A percentile compares a stretch with the other conserved stretches of the same genome.
Conservation (phyloP, 2,888 invertebrate genomes). For the Rhagonycha fulva region DNA sequence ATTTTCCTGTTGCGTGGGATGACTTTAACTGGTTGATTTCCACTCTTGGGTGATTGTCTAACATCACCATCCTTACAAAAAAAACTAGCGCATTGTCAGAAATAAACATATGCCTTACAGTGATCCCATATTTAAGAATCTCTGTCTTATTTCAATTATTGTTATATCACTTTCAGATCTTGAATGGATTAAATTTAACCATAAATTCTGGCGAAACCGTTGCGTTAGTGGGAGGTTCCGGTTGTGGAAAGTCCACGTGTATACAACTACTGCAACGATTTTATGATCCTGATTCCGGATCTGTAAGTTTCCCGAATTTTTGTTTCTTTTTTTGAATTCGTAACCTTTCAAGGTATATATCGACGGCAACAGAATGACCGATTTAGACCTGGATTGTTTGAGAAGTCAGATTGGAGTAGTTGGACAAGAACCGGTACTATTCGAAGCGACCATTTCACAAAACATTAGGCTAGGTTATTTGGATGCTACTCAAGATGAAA, state of each 20-base stretch:
- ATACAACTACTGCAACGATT: constrained; percentile 74
- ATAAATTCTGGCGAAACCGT: constrained; percentile 75
- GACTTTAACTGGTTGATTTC: too few relatives aligned
- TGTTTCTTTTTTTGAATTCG: not conserved
- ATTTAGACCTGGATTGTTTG: constrained; percentile 79
- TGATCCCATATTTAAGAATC: too few relatives aligned
- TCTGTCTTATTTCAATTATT: too few relatives aligned
- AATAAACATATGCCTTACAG: too few relatives aligned
- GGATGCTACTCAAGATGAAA: constrained; percentile 66
- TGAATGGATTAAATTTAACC: constrained; percentile 67
- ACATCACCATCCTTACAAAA: too few relatives aligned
- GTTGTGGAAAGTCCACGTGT: constrained; percentile 79
- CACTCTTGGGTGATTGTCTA: too few relatives aligned
- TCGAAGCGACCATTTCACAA: constrained; percentile 80
- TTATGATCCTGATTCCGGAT: constrained; percentile 69
- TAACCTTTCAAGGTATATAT: constrained; percentile 56
- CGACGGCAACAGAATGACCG: constrained; percentile 70
- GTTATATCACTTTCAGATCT: too few relatives aligned
- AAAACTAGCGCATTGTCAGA: too few relatives aligned
- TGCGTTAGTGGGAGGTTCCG: constrained; percentile 73
- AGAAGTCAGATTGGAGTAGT: constrained; percentile 53
- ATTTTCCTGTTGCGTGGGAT: too few relatives aligned
- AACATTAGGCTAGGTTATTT: constrained; percentile 79
- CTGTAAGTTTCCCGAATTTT: constrained; percentile 55
- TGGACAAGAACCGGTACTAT: constrained; percentile 88